Evolutionary conservation across 2,797 vertebrate genomes (phyloP).

Genomic region (Coracias cyanogaster): DNA sequence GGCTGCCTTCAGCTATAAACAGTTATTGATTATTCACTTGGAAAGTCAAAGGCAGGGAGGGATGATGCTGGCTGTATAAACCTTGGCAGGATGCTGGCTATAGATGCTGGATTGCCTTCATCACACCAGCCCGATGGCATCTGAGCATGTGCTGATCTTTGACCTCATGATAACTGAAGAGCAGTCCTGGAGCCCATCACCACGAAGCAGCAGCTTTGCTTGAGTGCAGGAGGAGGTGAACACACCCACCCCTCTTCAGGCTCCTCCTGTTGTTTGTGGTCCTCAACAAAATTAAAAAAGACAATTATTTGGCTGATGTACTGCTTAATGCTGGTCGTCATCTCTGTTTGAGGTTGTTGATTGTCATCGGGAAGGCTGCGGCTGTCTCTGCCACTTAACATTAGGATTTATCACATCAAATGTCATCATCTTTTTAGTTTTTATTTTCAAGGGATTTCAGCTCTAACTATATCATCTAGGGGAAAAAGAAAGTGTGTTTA

Average conservation of each 20-base stretch:
- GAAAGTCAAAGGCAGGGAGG: slow-evolving; percentile 27
- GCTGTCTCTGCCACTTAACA: slow-evolving; percentile 59
- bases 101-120: not conserved
- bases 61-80: not conserved
- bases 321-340: slow-evolving; percentile 44
- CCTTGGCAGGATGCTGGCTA: not conserved
- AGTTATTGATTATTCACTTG: slow-evolving; percentile 49
- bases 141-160: not conserved
- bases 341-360: slow-evolving; percentile 33
- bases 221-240: not conserved
- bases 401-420: slow-evolving; percentile 64
- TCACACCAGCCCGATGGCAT: not conserved
- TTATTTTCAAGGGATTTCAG: slow-evolving; percentile 41
- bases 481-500: not conserved
- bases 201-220: not conserved
- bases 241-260: not conserved
- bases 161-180: not conserved
- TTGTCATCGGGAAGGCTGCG: slow-evolving; percentile 26
- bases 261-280: not conserved
- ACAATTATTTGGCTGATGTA: slow-evolving; percentile 51
- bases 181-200: not conserved
- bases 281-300: slow-evolving; percentile 28
- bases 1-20: slow-evolving; percentile 24
- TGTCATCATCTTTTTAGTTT: slow-evolving; percentile 41
- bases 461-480: not conserved